phyloP scores from a whole-genome alignment of 2,888 invertebrate species.

The Helicoverpa assulta region DNA sequence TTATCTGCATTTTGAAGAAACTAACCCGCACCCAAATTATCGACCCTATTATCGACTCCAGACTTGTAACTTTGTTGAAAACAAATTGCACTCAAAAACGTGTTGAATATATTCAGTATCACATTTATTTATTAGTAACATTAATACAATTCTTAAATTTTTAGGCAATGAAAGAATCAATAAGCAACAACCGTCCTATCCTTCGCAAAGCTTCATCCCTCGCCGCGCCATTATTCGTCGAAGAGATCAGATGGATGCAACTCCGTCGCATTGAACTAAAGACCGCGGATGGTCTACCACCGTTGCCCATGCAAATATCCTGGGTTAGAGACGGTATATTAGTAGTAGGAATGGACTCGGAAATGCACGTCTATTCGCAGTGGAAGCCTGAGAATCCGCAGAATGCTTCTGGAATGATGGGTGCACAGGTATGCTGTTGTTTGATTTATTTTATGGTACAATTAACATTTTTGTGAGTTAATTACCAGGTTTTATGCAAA shows the following conservation, averaged over 20 bases:
- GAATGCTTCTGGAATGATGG: constrained; percentile 70
- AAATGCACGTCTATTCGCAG: constrained; percentile 99
- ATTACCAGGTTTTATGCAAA: too few species aligned
- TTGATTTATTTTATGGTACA: neutral
- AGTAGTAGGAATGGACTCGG: constrained; percentile 99
- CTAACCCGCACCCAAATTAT: neutral
- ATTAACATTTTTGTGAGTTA: too few species aligned
- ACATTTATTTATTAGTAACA: too few species aligned
- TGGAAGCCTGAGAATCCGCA: constrained; percentile 94
- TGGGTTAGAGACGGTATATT: constrained; percentile 99
- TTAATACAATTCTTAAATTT: constrained; percentile 13
- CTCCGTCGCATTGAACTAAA: constrained; percentile 96
- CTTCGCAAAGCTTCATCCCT: constrained; percentile 97
- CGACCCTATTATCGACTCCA: too few species aligned
- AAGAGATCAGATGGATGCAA: constrained; percentile 99
- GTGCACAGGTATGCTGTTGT: constrained; percentile 75
- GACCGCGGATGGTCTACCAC: constrained; percentile 98
- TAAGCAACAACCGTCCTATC: constrained; percentile 95
- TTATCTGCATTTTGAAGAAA: too few species aligned
- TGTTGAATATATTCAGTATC: too few species aligned
- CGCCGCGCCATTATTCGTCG: constrained; percentile 96
- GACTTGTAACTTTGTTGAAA: too few species aligned
- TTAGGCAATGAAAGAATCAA: constrained; percentile 95
- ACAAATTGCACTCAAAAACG: too few species aligned
- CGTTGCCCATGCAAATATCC: constrained; percentile 99